Evolutionary conservation across 2,113 vertebrate species (phyloP), one percentile per base, ranked within the genome.

Genomic region (Psilopsiagon aurifrons): DNA sequence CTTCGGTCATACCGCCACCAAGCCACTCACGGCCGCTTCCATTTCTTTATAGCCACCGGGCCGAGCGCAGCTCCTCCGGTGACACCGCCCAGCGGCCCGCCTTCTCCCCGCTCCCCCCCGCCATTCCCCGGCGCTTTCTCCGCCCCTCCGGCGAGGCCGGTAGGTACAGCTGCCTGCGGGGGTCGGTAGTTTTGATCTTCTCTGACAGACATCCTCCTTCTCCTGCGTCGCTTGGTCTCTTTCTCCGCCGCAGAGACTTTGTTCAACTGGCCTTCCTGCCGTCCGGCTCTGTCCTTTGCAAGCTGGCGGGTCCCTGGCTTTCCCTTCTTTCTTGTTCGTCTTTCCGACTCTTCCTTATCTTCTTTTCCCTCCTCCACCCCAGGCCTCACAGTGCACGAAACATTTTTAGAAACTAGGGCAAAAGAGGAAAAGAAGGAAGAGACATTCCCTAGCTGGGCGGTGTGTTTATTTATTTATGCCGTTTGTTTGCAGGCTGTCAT

Each of bases 1-100:
- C 97, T 16, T 98, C 98, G 41, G 96, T 95, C 98, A 99, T 99
- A 2, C 62, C 37, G 11, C 67, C 39, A 5, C 55, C 23, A 1
- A 10, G 8, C 27, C 37, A 5, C 27, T 11, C 13, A 18, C 16
- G 8, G 4, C 55, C 3, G 9, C 62, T 57, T 4, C 52, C 23
- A 16, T 13, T 6, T 25, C 60, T 85, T 90, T 94, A 88, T 90
- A 88, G n/a, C 43, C 35, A 23, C 68, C 28, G 4, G 44, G 39
- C 39, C n/a, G 24, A 47, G 64, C 25, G 3, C 22, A 17, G 64
- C 69, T 60, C 46, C 77, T 17, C 39, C 17, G 51, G 52, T 70
- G 37, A 55, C 86, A 24, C 77, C 63, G 66, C 84, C 89, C 49
- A 19, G 51, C 74, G 41, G 46, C 39, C 87, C 89, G 83, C 82